Evolutionary conservation across 2,888 invertebrate species (phyloP), one percentile per base, ranked within the genome.

Genomic region (Tinea semifulvella): DNA sequence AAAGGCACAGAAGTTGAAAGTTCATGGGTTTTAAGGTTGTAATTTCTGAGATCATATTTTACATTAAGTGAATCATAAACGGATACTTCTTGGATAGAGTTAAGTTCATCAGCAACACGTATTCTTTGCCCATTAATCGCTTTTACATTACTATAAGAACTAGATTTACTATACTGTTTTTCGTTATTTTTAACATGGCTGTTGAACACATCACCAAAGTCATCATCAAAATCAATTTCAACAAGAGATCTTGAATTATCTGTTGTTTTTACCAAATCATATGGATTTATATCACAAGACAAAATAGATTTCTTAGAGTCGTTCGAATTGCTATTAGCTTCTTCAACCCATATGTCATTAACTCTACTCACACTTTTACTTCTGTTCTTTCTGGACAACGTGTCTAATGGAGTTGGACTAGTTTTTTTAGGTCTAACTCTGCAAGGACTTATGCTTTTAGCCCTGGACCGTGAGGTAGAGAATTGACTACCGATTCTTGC

Each of bases 201-300:
- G 46, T 70, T 63, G 65, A 80, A 71, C 8, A 75, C 63, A 46
- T 76, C 68, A 20, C 64, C 69, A 58, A 63, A 80, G 46, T 80
- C 74, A 58, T 85, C 85, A 53, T 85, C 82, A 53, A 82, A 81
- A 54, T 83, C 79, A 52, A 77, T 73, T 63, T 77, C 73, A 28
- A 71, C 74, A 50, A 82, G 56, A 55, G 82, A 74, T 62, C 83
- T 71, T 50, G 74, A 63, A 60, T 55, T 61, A n/a, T 65, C 60
- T 36, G 46, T 47, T 50, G 75, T 75, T 64, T 90, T 87, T 55
- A 92, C 87, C 60, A 93, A 80, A 52, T 91, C 90, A 62, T 93
- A 93, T 2, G 93, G 92, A 68, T 92, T 93, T 28, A 93, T 90
- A 63, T 90, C 87, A 72, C 92, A 93, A 55, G 91, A 89, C 31